Conservation (phyloP, 2,113 vertebrate species). For the Ceyx margarethae region DNA sequence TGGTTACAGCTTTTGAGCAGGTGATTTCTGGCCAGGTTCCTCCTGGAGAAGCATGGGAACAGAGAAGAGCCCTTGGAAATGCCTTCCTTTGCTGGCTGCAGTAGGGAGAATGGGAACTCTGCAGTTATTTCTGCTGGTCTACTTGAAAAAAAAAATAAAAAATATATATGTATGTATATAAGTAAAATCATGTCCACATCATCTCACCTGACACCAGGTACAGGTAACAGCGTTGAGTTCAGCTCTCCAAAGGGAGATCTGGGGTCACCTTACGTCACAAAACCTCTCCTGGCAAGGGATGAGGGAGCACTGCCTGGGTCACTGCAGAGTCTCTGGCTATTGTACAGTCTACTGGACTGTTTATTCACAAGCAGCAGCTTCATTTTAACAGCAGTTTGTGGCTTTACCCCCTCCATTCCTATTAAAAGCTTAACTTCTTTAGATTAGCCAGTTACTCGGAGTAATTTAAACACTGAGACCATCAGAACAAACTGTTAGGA, state of each 20-base stretch:
- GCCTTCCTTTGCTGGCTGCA: background rate
- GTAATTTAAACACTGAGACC: background rate
- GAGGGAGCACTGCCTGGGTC: background rate
- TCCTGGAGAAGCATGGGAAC: fast-evolving
- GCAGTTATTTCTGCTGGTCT: background rate
- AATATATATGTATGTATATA: too few species aligned
- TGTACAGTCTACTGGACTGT: background rate
- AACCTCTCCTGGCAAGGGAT: background rate
- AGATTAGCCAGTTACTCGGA: background rate
- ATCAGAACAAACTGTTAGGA: background rate
- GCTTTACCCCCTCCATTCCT: background rate
- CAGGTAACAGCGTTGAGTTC: background rate
- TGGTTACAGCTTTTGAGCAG: background rate
- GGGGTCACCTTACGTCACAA: background rate
- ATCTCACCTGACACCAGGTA: background rate
- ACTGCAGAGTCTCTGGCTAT: background rate
- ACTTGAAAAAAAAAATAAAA: background rate
- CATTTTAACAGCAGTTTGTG: background rate
- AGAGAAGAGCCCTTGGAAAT: background rate
- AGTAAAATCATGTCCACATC: fast-evolving
- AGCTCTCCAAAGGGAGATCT: background rate
- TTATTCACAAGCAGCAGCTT: background rate
- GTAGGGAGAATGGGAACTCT: background rate
- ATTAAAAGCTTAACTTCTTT: background rate
- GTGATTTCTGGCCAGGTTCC: background rate